phyloP scores from a whole-genome alignment of 30 jellyfish, hydroid and myxozoan species.

The Turritopsis rubra region DNA sequence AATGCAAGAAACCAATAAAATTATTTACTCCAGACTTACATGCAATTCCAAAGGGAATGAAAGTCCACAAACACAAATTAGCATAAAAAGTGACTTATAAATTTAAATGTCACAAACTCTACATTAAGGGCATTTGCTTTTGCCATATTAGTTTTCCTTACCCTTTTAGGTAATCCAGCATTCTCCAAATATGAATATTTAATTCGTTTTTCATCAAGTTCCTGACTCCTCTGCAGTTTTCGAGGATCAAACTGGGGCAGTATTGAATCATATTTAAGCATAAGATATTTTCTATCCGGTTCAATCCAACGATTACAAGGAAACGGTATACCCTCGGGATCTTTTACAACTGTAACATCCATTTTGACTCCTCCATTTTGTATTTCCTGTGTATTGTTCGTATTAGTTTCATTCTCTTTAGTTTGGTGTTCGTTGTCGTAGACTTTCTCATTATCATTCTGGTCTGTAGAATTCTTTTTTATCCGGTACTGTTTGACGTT shows the following conservation, averaged over 20 bases:
- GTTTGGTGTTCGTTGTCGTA: background rate
- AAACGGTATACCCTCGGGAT: conserved; percentile 15
- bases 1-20: background rate
- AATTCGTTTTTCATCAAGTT: conserved; percentile 55
- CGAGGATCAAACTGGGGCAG: conserved; percentile 87
- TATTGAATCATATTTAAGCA: conserved; percentile 55
- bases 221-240: conserved; percentile 54
- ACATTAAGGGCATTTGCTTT: no score
- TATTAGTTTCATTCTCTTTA: conserved; percentile 10
- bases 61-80: background rate
- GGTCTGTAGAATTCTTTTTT: background rate
- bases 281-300: conserved; percentile 33
- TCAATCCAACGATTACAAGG: conserved; percentile 93
- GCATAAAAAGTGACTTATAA: background rate
- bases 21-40: background rate
- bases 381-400: background rate
- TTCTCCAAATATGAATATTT: conserved; percentile 38
- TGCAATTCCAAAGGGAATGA: background rate
- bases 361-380: background rate
- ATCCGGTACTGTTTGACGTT: conserved; percentile 34
- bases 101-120: background rate
- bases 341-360: background rate
- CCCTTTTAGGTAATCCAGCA: conserved; percentile 82
- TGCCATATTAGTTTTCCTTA: no score
- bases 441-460: background rate